Base-by-base conservation (phyloP, 2,888 invertebrate genomes). In the Drosophila kokeensis region DNA sequence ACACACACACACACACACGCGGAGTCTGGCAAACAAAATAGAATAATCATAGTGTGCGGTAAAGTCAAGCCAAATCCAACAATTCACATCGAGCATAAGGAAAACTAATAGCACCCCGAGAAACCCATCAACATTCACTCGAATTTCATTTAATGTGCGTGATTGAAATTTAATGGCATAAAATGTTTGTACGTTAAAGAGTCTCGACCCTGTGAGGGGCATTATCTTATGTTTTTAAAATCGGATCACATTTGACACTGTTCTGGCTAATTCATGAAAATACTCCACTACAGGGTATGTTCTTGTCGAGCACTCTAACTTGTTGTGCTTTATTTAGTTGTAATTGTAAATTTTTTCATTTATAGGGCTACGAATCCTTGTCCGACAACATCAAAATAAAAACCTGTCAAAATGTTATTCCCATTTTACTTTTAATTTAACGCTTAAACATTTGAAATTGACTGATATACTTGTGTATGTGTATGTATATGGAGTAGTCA, bases 41-140 rank as follows among this genome's bases (percentile, higher is more conserved):
- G 13, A 53, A 53, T 69, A 71, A 74, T 76, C 73, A 68, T 55
- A 54, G 62, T 50, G 53, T 58, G 65, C 59, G 58, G 32, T 70
- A 79, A 40, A 40, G 76, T 73, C 54, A 76, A 76, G 55, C 73
- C 5, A 55, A 29, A 57, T 29, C 27, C n/a, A 34, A n/a, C 38
- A n/a, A 29, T 29, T 29, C 6, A n/a, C 59, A 42, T 54, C 13
- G 15, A 38, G 15, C 61, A 63, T 54, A 38, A 53, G 1, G 48
- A 66, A 50, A 48, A 15, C 58, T 29, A 27, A 36, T 59, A 50
- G 69, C 57, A 57, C 65, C 53, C 49, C 45, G 48, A 66, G 72
- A 52, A 69, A 55, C 66, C 50, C 64, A 73, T 71, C 78, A 78
- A 87, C 75, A 83, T 73, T 75, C 67, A 52, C 38, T 69, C 62